A percentile compares a stretch with the other conserved stretches of the same genome.
Conservation (phyloP, 2,113 vertebrate species). For the Hippocampus guttulatus region DNA sequence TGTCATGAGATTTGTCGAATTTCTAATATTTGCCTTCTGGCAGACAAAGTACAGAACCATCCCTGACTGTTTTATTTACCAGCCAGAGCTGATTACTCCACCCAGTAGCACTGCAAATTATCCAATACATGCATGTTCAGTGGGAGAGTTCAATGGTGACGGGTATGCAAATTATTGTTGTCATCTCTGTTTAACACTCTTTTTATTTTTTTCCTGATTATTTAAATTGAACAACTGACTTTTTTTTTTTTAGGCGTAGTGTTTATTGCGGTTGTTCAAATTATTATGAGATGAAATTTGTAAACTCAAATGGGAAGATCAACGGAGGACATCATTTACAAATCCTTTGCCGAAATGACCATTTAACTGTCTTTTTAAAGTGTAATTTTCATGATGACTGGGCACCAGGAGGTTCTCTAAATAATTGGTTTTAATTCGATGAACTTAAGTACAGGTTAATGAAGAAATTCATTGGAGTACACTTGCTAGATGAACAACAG, state of each 20-base stretch:
- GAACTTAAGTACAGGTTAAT: neutral
- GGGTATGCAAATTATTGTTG: slow-evolving; percentile 22
- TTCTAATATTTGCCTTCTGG: neutral
- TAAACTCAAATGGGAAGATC: neutral
- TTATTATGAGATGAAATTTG: slow-evolving; percentile 2
- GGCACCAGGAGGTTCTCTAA: neutral
- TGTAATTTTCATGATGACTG: neutral
- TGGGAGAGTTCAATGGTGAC: slow-evolving; percentile 33
- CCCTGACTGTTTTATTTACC: slow-evolving; percentile 37
- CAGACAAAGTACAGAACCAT: slow-evolving; percentile 2
- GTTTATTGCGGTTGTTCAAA: slow-evolving; percentile 4
- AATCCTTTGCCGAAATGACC: neutral
- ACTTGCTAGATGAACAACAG: neutral
- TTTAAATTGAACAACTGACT: slow-evolving; percentile 4
- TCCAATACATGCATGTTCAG: slow-evolving; percentile 26
- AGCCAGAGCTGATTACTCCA: slow-evolving; percentile 40
- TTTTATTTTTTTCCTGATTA: slow-evolving; percentile 33
- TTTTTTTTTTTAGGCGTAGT: neutral
- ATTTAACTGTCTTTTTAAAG: neutral
- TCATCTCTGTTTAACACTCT: slow-evolving; percentile 31
- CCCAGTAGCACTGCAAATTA: slow-evolving; percentile 40
- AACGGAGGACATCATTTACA: neutral
- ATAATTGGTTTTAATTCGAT: too few relatives aligned
- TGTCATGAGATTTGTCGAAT: neutral
- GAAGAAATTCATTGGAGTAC: neutral